Evolutionary conservation across 2,888 invertebrate species (phyloP).

Genomic region (Catocala nupta): DNA sequence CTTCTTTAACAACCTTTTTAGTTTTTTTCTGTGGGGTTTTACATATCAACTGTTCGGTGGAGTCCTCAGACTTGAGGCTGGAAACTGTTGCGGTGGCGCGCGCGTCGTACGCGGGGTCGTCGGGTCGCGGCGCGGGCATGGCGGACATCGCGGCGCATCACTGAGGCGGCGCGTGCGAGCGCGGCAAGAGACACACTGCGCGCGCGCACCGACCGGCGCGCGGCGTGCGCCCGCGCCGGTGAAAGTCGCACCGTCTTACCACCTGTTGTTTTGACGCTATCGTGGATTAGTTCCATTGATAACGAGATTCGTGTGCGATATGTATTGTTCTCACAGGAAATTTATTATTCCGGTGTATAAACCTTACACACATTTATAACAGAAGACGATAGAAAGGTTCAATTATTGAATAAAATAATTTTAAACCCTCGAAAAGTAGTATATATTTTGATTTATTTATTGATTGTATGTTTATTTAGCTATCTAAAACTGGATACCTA

Average conservation of each 20-base stretch:
- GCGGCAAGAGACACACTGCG: constrained; percentile 50
- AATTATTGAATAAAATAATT: no score
- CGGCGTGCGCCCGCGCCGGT: constrained; percentile 42
- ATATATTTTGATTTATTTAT: no score
- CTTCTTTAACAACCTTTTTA: constrained; percentile 51
- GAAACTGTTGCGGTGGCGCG: constrained; percentile 77
- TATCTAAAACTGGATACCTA: no score
- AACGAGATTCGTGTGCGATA: constrained; percentile 30
- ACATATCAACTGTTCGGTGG: constrained; percentile 87
- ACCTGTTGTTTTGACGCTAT: constrained; percentile 46
- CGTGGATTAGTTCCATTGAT: constrained; percentile 44
- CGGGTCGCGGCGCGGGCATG: constrained; percentile 52
- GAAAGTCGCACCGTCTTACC: constrained; percentile 47
- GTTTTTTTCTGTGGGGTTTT: constrained; percentile 80
- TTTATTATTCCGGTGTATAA: background rate
- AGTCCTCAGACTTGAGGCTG: constrained; percentile 84
- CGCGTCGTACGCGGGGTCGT: constrained; percentile 60
- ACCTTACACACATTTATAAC: background rate
- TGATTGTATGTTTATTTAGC: no score
- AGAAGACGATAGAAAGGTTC: no score
- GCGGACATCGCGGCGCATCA: constrained; percentile 59
- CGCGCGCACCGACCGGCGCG: constrained; percentile 35
- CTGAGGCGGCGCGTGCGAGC: constrained; percentile 43
- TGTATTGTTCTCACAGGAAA: constrained; percentile 5
- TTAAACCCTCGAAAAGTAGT: no score